Base-by-base conservation (phyloP, 37 sponge, comb jelly and placozoan species). In the Eunapius fragilis region DNA sequence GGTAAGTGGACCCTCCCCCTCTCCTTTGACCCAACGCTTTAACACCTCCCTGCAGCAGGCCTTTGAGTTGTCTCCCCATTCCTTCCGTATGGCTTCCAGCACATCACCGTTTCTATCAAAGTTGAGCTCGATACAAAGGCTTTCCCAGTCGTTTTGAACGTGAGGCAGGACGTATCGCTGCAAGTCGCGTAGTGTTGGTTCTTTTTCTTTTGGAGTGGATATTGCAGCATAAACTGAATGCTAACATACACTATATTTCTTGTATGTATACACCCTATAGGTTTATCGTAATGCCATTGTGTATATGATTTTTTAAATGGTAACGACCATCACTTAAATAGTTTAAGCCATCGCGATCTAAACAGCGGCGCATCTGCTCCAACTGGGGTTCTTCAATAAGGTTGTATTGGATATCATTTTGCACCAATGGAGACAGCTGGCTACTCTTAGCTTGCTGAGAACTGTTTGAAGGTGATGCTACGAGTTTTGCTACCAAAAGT, bases 361-460 rank as follows among this genome's bases (percentile, higher is more conserved):
- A n/a, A n/a, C n/a, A n/a, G n/a, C n/a, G n/a, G n/a, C n/a, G n/a
- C n/a, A n/a, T n/a, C n/a, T n/a, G n/a, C 67, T 91, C 92, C 47
- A 32, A 7, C 71, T 91, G 92, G 78, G 88, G 31, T 19, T 76
- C n/a, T 17, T 73, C 19, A 84, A 49, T 47, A 31, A 72, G 12
- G 31, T 32, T 1, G 25, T 72, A 33, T 12, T 72, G 73, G 11
- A 72, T 33, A 72, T 32, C 12, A 1, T 58, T 11, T 41, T 41
- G 41, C 6, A 41, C 41, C 6, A 41, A 3, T 9, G 3, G 3
- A 41, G 6, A 41, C 41, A 6, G 41, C 6, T 41, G 3, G 3
- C 3, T 41, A 6, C 6, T 41, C 41, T 41, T 6, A 41, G 41
- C 3, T 9, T 41, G 41, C 41, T 41, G 41, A 41, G 41, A 6